Evolutionary conservation across 2,888 invertebrate genomes (phyloP), one percentile per base, ranked within the genome.

Genomic region (Tiphia femorata): DNA sequence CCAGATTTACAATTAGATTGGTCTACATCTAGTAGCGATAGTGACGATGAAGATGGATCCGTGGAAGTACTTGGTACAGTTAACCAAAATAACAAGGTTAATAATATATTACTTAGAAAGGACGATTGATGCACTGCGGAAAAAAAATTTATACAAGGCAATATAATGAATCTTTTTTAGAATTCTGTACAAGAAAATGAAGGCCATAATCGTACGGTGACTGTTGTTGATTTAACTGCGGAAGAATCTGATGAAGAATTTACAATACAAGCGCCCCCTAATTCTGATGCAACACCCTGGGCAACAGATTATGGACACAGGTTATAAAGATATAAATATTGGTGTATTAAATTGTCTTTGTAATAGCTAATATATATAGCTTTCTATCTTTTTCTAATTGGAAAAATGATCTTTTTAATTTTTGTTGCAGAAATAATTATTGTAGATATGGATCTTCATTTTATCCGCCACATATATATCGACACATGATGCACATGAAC

Each of bases 1-100:
- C 92, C 93, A 0, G 93, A 93, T 80, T 84, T 93, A 53, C 93
- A 93, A 80, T 83, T 93, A 37, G 92, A 93, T 81, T 93, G 93
- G 90, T 86, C 91, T 0, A 88, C 88, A 88, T n/a, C n/a, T 5
- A 85, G 85, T 50, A 87, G 87, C 66, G 88, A 88, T 44, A 86
- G 84, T 30, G 87, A 86, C 58, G 90, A 90, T 73, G 91, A 90
- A 67, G 90, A 90, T 76, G 77, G 72, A 6, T 76, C 78, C 5
- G 71, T 80, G 37, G 88, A 86, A 75, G 84, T 88, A n/a, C 76
- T 87, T 27, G 78, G 69, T 48, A 79, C 80, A 44, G 73, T 80
- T 20, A 79, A 76, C 65, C 72, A 63, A 38, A 76, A 72, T 62
- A n/a, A n/a, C n/a, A 70, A 75, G 56, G 79, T 79, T 58, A 53